Conservation (phyloP, 2,113 vertebrate genomes). For the Ptychochromis oligacanthus region DNA sequence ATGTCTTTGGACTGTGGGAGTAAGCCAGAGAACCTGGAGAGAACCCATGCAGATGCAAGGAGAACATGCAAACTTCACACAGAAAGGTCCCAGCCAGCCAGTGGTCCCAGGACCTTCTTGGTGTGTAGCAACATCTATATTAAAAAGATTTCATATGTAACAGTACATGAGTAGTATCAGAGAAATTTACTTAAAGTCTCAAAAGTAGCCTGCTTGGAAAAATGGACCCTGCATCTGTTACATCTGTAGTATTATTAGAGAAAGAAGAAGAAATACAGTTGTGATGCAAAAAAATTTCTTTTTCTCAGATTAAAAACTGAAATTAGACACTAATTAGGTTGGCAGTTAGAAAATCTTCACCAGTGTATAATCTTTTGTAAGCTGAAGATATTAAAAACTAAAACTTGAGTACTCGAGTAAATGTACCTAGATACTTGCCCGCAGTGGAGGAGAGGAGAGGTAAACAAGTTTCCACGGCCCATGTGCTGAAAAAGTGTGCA, state of each 20-base stretch:
- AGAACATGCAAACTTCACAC: too few relatives aligned
- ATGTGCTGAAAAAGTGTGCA: constrained; percentile 54
- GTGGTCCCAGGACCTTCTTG: too few relatives aligned
- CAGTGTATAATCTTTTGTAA: neutral
- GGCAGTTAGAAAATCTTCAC: neutral
- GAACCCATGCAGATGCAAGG: too few relatives aligned
- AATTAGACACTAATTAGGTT: neutral
- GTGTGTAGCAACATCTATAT: neutral
- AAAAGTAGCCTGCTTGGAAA: neutral
- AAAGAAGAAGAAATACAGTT: neutral
- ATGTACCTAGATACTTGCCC: constrained; percentile 13
- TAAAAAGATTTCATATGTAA: neutral
- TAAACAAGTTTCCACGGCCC: constrained; percentile 42
- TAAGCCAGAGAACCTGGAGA: too few relatives aligned
- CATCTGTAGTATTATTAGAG: too few relatives aligned
- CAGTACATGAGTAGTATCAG: neutral
- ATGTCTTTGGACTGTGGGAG: too few relatives aligned
- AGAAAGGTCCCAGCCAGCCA: too few relatives aligned
- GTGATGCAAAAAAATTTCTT: too few relatives aligned
- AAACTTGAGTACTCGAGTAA: neutral
- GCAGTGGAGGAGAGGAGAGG: neutral
- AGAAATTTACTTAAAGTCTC: neutral
- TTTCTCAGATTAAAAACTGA: neutral
- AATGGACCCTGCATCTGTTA: neutral
- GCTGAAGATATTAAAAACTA: neutral